Percentiles rank a stretch among this genome's conserved stretches.
These are phyloP conservation scores for Sitophilus oryzae DNA, from an alignment of 1,140 invertebrate species.

Conservation along the genomic window DNA sequence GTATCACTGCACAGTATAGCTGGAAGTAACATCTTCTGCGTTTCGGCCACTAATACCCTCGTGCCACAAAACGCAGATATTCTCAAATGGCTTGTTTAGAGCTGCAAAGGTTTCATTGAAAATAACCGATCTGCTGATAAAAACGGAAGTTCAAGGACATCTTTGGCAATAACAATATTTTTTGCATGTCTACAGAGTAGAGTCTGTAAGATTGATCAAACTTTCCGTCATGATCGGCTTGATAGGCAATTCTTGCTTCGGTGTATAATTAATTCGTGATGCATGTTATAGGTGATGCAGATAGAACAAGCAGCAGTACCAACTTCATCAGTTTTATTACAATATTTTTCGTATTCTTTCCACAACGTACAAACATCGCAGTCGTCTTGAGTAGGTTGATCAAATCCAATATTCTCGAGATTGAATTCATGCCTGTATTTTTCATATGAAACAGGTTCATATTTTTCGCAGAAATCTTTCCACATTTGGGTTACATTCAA, in stretches of 20 bases:
- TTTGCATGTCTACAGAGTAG: too few species aligned
- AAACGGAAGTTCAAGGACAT: neutral
- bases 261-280: neutral
- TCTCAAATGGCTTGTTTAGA: too few species aligned
- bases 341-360: too few species aligned
- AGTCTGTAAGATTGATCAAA: too few species aligned
- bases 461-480: too few species aligned
- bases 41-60: neutral
- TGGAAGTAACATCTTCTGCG: neutral
- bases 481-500: neutral
- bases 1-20: neutral
- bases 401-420: too few species aligned
- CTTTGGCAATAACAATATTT: too few species aligned
- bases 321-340: too few species aligned
- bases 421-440: slow-evolving; percentile 4
- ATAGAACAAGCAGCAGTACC: too few species aligned
- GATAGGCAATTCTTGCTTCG: neutral
- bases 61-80: too few species aligned
- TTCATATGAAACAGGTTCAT: slow-evolving; percentile 7
- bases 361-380: slow-evolving; percentile 1
- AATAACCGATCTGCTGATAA: neutral
- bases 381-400: too few species aligned
- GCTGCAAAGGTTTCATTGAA: neutral
- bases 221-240: neutral
- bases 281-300: too few species aligned